Conservation (phyloP, 1,140 invertebrate genomes). For the Neodiprion fabricii region DNA sequence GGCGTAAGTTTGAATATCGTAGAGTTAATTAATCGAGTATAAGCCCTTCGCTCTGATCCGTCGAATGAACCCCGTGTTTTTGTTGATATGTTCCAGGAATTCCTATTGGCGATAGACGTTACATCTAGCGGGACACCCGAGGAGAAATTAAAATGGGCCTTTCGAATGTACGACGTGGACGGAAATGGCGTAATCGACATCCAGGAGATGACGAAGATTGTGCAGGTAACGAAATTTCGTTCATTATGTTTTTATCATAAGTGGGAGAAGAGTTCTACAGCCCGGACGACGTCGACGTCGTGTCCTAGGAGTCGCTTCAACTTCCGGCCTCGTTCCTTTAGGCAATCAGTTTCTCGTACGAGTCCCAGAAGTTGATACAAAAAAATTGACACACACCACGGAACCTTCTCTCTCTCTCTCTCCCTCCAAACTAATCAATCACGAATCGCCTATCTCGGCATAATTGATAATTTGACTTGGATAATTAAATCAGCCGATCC, state of each 20-base stretch:
- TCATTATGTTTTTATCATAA: slow-evolving; percentile 10
- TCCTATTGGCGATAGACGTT: slow-evolving; percentile 96
- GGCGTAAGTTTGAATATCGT: too few species aligned
- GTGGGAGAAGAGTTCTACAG: slow-evolving; percentile 15
- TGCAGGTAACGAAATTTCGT: slow-evolving; percentile 71
- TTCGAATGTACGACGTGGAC: slow-evolving; percentile 99
- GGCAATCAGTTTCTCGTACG: background rate
- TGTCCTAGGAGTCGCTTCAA: background rate
- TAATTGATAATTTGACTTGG: too few species aligned
- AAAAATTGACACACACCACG: too few species aligned
- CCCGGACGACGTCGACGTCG: background rate
- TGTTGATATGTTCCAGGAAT: slow-evolving; percentile 78
- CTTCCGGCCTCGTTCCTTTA: background rate
- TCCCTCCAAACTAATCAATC: too few species aligned
- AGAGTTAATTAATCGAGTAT: too few species aligned
- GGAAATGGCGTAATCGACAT: slow-evolving; percentile 99
- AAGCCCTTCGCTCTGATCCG: too few species aligned
- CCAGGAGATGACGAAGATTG: slow-evolving; percentile 94
- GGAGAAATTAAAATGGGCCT: slow-evolving; percentile 99
- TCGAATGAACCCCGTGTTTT: background rate
- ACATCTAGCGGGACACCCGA: slow-evolving; percentile 97
- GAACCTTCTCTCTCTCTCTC: too few species aligned
- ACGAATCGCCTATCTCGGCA: too few species aligned
- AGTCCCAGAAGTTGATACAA: background rate
- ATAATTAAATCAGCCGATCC: too few species aligned